Evolutionary conservation across 2,888 invertebrate genomes (phyloP).

Genomic region (Ecdyonurus torrentis): DNA sequence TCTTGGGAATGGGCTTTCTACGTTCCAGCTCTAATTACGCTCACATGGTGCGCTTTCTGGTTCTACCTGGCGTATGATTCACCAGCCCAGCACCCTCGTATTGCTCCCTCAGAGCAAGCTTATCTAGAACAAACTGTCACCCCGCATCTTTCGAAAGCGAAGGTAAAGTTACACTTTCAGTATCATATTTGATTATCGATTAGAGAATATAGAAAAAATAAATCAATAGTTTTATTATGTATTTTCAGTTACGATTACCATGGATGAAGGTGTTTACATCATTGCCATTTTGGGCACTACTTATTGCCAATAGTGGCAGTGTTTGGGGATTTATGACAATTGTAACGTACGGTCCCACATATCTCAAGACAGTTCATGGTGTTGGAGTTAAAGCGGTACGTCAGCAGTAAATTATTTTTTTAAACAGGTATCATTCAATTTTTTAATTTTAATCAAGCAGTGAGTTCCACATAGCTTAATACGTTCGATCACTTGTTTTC

Average conservation of each 20-base stretch:
- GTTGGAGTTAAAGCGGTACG: slow-evolving; percentile 5
- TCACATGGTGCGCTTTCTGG: slow-evolving; percentile 50
- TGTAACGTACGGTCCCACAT: slow-evolving; percentile 7
- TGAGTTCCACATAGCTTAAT: neutral
- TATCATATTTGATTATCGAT: neutral
- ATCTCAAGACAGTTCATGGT: slow-evolving; percentile 6
- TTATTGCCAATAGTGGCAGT: slow-evolving; percentile 3
- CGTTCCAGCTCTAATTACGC: slow-evolving; percentile 39
- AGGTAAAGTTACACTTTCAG: neutral
- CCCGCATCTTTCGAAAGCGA: slow-evolving; percentile 13
- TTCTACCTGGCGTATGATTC: slow-evolving; percentile 41
- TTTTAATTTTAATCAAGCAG: too few species aligned
- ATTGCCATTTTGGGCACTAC: slow-evolving; percentile 14
- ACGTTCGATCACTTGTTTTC: neutral
- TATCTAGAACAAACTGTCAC: slow-evolving; percentile 34
- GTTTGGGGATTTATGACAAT: slow-evolving; percentile 8
- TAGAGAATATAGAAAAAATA: neutral
- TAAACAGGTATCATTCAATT: too few species aligned
- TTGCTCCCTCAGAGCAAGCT: slow-evolving; percentile 35
- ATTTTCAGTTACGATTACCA: slow-evolving; percentile 1
- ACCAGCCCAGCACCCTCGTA: slow-evolving; percentile 46
- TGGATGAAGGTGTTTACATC: slow-evolving; percentile 2
- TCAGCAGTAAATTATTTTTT: neutral
- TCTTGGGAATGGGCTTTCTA: slow-evolving; percentile 55
- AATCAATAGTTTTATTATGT: neutral